These are phyloP conservation scores for Clytia hemisphaerica DNA, from an alignment of 30 jellyfish, hydroid and myxozoan species.

Conservation along the genomic window DNA sequence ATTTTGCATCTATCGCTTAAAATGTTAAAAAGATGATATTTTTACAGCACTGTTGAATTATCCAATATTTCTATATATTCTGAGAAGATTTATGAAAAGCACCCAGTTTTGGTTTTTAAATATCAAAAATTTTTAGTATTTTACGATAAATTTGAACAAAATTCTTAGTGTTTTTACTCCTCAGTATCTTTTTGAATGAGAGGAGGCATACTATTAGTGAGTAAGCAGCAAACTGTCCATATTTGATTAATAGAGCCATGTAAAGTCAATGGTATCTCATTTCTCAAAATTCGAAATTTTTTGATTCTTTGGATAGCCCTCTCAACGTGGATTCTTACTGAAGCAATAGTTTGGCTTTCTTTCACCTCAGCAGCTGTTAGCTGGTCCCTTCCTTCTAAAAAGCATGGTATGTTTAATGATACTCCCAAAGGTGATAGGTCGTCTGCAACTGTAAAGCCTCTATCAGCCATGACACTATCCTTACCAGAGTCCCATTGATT, in stretches of 20 bases:
- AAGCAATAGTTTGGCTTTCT: slow-evolving; percentile 33
- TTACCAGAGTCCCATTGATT: slow-evolving; percentile 42
- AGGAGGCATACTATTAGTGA: slow-evolving; percentile 2
- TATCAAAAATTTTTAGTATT: too few species aligned
- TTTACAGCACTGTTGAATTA: too few species aligned
- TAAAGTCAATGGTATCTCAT: too few species aligned
- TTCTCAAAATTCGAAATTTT: not conserved
- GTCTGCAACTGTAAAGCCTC: slow-evolving; percentile 33
- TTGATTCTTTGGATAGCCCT: slow-evolving; percentile 33
- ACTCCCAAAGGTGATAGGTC: slow-evolving; percentile 24
- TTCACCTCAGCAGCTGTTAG: slow-evolving; percentile 24
- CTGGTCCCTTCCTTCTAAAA: slow-evolving; percentile 36
- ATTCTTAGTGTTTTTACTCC: too few species aligned
- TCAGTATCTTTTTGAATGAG: too few species aligned
- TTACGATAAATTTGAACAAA: too few species aligned
- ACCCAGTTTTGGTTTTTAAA: too few species aligned
- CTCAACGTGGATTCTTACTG: slow-evolving; percentile 37
- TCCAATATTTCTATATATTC: too few species aligned
- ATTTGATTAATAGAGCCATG: slow-evolving; percentile 18
- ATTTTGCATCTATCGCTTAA: too few species aligned
- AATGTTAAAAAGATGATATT: too few species aligned
- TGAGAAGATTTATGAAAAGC: too few species aligned
- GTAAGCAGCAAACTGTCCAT: slow-evolving; percentile 11
- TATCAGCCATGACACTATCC: too few species aligned
- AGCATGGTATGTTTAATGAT: slow-evolving; percentile 28